Evolutionary conservation across 1,140 invertebrate genomes (phyloP), one percentile per base, ranked within the genome.

Genomic region (Venturia canescens): DNA sequence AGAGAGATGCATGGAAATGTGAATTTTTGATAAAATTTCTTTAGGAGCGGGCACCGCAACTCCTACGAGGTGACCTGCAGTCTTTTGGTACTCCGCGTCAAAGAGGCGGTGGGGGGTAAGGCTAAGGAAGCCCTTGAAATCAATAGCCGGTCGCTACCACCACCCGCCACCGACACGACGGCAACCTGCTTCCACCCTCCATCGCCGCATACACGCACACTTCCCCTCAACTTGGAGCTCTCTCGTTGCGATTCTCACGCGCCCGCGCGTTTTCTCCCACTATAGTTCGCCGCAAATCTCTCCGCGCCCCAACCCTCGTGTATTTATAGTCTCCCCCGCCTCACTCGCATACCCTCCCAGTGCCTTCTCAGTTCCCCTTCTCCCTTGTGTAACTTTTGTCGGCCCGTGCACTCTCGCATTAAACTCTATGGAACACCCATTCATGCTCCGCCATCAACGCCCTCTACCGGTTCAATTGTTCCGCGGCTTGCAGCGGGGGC

Each of bases 111-210:
- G 6, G 63, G 72, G 63, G 67, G 88, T 85, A 83, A 84, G 89
- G 84, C 88, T 90, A 89, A 91, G 89, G 89, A 91, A 91, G 87
- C 89, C 90, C 90, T 91, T 91, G 90, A 91, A 91, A 91, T 91
- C 90, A 91, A 91, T 91, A 91, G 89, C 90, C 88, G 89, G 89
- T 86, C 87, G 86, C 89, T 89, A 90, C 50, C n/a, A 86, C 88
- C 88, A 85, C 88, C 88, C 78, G 80, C n/a, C n/a, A n/a, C n/a
- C n/a, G n/a, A n/a, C n/a, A n/a, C 84, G 77, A 70, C 77, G 48
- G 48, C 48, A 50, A 34, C 31, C 3, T 87, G 87, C 87, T 88
- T 87, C 86, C 87, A 83, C 89, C 87, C 78, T n/a, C 82, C 82
- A 27, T 72, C 85, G 81, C 87, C 87, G 76, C 81, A 78, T 13